phyloP scores from a whole-genome alignment of 2,797 vertebrate species.

The Sebastes oblongus region DNA sequence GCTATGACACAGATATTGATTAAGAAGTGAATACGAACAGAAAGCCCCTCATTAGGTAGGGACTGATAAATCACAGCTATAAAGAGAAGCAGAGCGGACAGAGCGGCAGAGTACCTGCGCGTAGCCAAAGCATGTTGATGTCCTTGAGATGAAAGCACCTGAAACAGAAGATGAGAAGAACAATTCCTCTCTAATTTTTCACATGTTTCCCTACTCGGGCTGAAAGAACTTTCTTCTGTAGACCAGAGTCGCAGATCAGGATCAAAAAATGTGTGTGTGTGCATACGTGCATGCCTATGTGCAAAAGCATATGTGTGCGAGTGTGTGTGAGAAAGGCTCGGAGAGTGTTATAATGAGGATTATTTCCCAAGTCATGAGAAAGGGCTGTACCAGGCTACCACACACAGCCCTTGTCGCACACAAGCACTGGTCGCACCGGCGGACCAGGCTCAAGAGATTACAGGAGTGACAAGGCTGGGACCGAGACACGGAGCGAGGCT shows the following conservation, averaged over 20 bases:
- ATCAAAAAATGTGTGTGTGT: constrained; percentile 46
- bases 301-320: constrained; percentile 47
- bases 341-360: constrained; percentile 82
- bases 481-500: constrained; percentile 28
- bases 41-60: constrained; percentile 22
- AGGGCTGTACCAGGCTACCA: constrained; percentile 88
- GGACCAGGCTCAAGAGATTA: constrained; percentile 82
- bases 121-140: constrained; percentile 86
- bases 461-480: constrained; percentile 62
- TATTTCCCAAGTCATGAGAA: constrained; percentile 86
- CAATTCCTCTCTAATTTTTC: constrained; percentile 71
- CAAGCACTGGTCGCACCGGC: constrained; percentile 78
- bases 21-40: neutral
- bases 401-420: constrained; percentile 83
- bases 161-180: constrained; percentile 75
- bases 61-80: constrained; percentile 41
- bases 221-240: constrained; percentile 57
- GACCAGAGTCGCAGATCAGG: constrained; percentile 55
- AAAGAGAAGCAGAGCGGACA: constrained; percentile 54
- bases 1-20: constrained; percentile 20
- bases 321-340: constrained; percentile 54
- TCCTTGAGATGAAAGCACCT: constrained; percentile 77
- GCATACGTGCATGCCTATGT: constrained; percentile 44
- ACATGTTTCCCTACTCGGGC: constrained; percentile 71
- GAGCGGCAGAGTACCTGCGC: constrained; percentile 80